Conservation (phyloP, 2,113 vertebrate genomes). For the Zosterops hypoxanthus region DNA sequence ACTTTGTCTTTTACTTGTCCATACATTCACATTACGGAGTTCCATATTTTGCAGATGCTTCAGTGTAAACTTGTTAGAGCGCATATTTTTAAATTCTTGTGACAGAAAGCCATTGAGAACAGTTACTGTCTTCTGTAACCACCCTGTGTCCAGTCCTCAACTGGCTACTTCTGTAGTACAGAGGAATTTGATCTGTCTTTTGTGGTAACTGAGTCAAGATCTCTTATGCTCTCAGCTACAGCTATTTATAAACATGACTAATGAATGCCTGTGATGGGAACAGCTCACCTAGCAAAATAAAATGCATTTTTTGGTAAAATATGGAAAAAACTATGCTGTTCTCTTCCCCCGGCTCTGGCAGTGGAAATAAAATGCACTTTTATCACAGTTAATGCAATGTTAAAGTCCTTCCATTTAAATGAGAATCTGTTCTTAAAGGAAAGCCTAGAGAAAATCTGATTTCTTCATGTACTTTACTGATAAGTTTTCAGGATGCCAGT, state of each 20-base stretch:
- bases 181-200: not conserved
- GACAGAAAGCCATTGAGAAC: not conserved
- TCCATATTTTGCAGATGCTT: not conserved
- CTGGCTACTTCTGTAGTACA: not conserved
- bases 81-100: not conserved
- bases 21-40: not conserved
- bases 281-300: constrained; percentile 8
- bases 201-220: constrained; percentile 25
- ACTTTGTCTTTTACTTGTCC: not conserved
- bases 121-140: not conserved
- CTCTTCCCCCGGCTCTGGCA: not conserved
- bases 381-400: not conserved
- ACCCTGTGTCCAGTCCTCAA: not conserved
- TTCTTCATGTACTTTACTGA: not conserved
- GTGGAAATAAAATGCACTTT: not conserved
- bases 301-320: not conserved
- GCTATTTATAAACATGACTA: constrained; percentile 13
- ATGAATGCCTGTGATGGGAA: not conserved
- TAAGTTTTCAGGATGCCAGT: not conserved
- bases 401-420: not conserved
- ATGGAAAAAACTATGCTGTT: not conserved
- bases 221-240: not conserved
- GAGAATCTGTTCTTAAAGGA: not conserved
- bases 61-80: not conserved
- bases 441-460: not conserved